Evolutionary conservation across 2,797 vertebrate genomes (phyloP), one percentile per base, ranked within the genome.

Genomic region (Harpagifer antarcticus): DNA sequence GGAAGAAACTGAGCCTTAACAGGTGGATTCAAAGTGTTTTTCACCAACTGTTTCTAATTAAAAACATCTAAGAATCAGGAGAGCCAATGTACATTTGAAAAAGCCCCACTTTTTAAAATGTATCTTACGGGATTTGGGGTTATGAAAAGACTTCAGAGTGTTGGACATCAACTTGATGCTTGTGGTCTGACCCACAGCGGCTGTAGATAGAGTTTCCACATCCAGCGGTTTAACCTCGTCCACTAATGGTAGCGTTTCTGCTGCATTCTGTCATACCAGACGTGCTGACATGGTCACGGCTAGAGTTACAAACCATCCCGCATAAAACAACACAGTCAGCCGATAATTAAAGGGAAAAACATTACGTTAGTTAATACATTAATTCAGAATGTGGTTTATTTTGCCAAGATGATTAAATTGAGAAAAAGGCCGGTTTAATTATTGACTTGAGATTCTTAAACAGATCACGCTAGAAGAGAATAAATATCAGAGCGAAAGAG

Each of bases 171-270:
- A 48, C 43, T 57, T 54, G 27, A 68, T 76, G 63, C 42, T 78
- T 82, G 83, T 73, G 87, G 80, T 81, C 88, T 88, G 58, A 88
- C 80, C 81, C 69, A 65, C 43, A 74, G 33, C 8, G 63, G 42
- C 63, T 78, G 63, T 9, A 74, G 72, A 79, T 73, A 61, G 59
- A 79, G 27, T 81, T 86, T 83, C 84, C 81, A 83, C 65, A 63
- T 67, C 61, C 15, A 2, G 78, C 31, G 65, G 79, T 89, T 87
- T 73, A 73, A 87, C 87, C 79, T 77, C 72, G 53, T 75, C 48
- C 50, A 75, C 68, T 81, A 76, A 82, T 84, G 43, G 55, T 55
- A 66, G 74, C 75, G 55, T 85, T 86, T 81, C 73, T 80, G 17
- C 68, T 58, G 5, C 42, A 19, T 59, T 49, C 72, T 64, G 40